These are phyloP conservation scores for Ceratosolen solmsi DNA, from an alignment of 1,140 invertebrate species.

Conservation along the genomic window DNA sequence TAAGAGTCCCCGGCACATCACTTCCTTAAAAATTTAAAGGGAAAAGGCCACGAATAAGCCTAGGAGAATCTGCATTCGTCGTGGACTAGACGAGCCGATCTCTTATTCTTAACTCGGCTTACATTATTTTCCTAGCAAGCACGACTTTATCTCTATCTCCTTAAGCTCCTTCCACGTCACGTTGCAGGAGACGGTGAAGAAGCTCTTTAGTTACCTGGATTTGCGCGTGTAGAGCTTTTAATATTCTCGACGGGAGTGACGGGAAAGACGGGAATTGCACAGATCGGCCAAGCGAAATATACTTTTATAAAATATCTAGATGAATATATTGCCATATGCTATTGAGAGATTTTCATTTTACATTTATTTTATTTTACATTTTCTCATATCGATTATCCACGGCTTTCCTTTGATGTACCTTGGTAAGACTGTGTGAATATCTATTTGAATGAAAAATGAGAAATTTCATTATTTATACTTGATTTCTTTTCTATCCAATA, in stretches of 20 bases:
- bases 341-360: background rate
- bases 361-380: background rate
- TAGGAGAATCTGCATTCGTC: background rate
- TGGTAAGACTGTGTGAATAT: background rate
- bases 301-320: background rate
- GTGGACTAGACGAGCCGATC: background rate
- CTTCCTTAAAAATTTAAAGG: too few relatives aligned
- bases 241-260: background rate
- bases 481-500: too few relatives aligned
- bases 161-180: background rate
- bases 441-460: background rate
- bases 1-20: too few relatives aligned
- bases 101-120: slow-evolving; percentile 7
- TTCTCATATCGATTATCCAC: background rate
- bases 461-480: background rate
- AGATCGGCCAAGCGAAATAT: background rate
- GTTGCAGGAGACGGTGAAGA: background rate
- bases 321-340: background rate
- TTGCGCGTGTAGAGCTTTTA: slow-evolving; percentile 15
- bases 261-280: background rate
- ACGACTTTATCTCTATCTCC: background rate
- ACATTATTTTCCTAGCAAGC: background rate
- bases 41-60: background rate
- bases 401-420: background rate
- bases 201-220: slow-evolving; percentile 10